These are phyloP conservation scores for Lasius platythorax DNA, from an alignment of 2,888 invertebrate genomes.

Conservation along the genomic window DNA sequence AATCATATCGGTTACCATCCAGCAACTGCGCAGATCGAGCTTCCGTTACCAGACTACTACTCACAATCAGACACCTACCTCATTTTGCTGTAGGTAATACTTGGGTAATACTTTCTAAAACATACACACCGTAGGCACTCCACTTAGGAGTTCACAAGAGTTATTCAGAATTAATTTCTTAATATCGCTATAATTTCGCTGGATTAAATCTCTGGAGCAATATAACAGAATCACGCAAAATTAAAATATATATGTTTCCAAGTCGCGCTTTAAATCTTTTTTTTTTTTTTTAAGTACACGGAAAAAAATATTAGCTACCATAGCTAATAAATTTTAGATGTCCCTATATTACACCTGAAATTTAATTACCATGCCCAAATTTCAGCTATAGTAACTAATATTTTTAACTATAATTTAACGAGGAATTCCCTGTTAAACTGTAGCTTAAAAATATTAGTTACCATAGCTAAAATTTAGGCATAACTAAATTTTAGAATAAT, in stretches of 20 bases:
- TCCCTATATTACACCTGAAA: too few relatives aligned
- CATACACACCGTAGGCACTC: not conserved
- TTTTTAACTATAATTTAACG: too few relatives aligned
- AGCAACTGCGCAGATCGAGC: constrained; percentile 40
- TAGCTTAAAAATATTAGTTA: too few relatives aligned
- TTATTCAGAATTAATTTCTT: constrained; percentile 11
- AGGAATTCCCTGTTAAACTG: too few relatives aligned
- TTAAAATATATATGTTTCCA: not conserved
- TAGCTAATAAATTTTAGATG: too few relatives aligned
- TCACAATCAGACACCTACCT: not conserved
- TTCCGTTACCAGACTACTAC: constrained; percentile 30
- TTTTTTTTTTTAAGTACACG: not conserved
- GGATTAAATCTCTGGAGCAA: not conserved
- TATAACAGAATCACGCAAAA: not conserved
- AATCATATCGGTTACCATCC: constrained; percentile 50
- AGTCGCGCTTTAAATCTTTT: too few relatives aligned
- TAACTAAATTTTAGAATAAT: too few relatives aligned
- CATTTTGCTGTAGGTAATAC: not conserved
- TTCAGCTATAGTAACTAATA: too few relatives aligned
- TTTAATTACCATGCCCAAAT: too few relatives aligned
- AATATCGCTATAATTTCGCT: not conserved
- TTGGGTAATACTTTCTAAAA: constrained; percentile 8
- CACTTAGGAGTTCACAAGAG: not conserved
- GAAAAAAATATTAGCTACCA: too few relatives aligned
- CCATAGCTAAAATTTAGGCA: too few relatives aligned